Evolutionary conservation across 2,113 vertebrate species (phyloP).

Genomic region (Myotis brandtii): DNA sequence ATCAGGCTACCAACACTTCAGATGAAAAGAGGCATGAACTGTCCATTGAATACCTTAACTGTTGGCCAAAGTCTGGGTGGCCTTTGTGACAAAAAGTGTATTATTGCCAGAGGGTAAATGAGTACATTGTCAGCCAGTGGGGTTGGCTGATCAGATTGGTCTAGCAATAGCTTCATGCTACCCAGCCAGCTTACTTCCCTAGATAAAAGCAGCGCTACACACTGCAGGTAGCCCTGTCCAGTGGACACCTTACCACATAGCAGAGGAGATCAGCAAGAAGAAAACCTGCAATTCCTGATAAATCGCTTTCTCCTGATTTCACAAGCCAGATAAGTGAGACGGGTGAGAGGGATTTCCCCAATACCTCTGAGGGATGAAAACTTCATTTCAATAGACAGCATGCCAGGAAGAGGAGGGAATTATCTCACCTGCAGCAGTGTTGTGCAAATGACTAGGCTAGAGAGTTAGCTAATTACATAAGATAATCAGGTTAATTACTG

Average conservation of each 20-base stretch:
- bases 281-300: background rate
- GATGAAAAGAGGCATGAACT: background rate
- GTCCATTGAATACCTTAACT: background rate
- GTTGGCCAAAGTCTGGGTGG: background rate
- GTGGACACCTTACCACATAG: background rate
- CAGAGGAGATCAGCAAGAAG: background rate
- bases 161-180: background rate
- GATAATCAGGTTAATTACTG: slow-evolving; percentile 38
- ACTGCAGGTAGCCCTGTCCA: background rate
- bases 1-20: background rate
- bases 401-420: background rate
- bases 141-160: background rate
- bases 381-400: background rate
- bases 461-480: background rate
- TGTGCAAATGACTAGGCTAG: background rate
- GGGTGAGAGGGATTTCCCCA: background rate
- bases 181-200: background rate
- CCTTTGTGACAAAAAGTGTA: background rate
- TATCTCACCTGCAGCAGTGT: background rate
- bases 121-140: background rate
- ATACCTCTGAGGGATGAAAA: background rate
- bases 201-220: background rate
- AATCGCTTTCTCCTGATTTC: background rate
- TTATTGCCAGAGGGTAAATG: background rate
- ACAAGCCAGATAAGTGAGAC: background rate